These are phyloP conservation scores for Trachemys scripta DNA, from an alignment of 2,113 vertebrate genomes.

Conservation along the genomic window DNA sequence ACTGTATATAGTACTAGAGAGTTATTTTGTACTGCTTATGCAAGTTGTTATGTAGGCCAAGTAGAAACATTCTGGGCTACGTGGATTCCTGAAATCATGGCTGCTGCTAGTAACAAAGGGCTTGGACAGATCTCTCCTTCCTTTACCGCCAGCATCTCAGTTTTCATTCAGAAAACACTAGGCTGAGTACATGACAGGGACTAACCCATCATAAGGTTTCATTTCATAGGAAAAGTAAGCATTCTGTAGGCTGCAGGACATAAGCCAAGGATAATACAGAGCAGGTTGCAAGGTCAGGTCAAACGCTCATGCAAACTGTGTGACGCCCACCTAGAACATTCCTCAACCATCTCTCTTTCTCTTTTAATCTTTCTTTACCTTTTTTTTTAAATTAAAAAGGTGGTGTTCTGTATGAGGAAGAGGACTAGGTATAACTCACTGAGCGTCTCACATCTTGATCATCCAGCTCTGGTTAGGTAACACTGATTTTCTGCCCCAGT, in stretches of 20 bases:
- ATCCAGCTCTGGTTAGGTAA: slow-evolving; percentile 65
- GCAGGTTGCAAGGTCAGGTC: not conserved
- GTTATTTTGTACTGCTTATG: not conserved
- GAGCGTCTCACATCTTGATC: slow-evolving; percentile 43
- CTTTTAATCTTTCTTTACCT: slow-evolving; percentile 41
- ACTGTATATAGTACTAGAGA: not conserved
- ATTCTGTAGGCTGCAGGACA: not conserved
- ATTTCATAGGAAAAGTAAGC: slow-evolving; percentile 8
- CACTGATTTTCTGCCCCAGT: slow-evolving; percentile 77
- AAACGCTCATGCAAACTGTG: slow-evolving; percentile 21
- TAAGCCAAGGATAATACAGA: slow-evolving; percentile 1
- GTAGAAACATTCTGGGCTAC: not conserved
- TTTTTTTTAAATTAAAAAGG: slow-evolving; percentile 63
- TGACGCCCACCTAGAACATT: not conserved
- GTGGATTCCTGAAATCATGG: not conserved
- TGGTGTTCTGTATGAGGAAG: slow-evolving; percentile 17
- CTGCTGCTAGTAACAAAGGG: not conserved
- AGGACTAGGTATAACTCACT: slow-evolving; percentile 44
- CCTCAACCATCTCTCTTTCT: not conserved
- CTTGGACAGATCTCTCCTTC: not conserved
- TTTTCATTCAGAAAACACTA: not conserved
- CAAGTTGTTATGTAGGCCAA: not conserved
- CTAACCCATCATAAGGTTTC: rapidly evolving
- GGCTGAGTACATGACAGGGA: not conserved
- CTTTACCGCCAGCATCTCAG: not conserved